Evolutionary conservation across 2,888 invertebrate genomes (phyloP), one percentile per base, ranked within the genome.

Genomic region (Auanema sp.): DNA sequence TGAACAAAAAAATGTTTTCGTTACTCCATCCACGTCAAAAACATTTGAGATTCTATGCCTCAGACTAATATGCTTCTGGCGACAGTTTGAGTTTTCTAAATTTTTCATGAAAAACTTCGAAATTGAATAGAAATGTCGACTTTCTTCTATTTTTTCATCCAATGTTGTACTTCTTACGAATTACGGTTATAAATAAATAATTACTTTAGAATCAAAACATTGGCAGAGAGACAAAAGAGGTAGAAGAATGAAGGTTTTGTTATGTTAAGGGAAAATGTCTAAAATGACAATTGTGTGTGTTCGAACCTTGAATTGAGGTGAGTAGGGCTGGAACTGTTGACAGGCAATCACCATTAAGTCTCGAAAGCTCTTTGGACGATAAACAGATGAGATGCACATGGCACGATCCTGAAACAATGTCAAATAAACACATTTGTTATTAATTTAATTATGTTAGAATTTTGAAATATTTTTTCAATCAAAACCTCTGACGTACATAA

Each of bases 261-360:
- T 6, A 24, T 12, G 41, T 33, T 11, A 14, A 40, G 56, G 41
- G n/a, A 41, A 3, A 21, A 21, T 10, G 47, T 18, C 47, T 5
- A 10, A 47, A 21, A 47, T 47, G 3, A 5, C 3, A 21, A 47
- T 16, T 18, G 5, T 18, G 43, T 12, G 11, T 12, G 10, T 18
- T 47, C 47, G 10, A 47, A 76, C 76, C 68, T 65, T 63, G 50
- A 76, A 74, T 10, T 68, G 69, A 6, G 67, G 69, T 6, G 72
- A 72, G 49, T 65, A 69, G 10, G 74, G 74, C 41, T 68, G 69
- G 47, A 71, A 74, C 59, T 66, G 62, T 51, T 76, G 74, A 43
- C 74, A 74, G 10, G 71, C 71, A 55, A 71, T 64, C 11, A 72
- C 74, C 76, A 76, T 76, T 25, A 73, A 44, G 67, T 76, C 76